These are phyloP conservation scores for Orchesella cincta DNA, from an alignment of 1,140 invertebrate genomes.

Conservation along the genomic window DNA sequence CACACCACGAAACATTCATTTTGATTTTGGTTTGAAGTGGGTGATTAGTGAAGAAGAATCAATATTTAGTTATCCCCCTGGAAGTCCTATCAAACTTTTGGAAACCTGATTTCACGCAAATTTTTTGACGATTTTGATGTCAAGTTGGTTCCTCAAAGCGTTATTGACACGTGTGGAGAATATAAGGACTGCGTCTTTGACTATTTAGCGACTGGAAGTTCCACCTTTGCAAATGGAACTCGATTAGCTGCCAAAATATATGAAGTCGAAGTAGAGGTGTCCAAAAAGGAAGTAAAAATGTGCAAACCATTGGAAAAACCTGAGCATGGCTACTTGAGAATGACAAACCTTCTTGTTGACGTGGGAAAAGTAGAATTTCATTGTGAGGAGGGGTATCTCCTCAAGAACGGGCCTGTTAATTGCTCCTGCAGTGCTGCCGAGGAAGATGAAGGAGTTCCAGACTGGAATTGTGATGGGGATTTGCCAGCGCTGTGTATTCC, in stretches of 20 bases:
- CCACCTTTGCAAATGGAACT: neutral
- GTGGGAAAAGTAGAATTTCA: neutral
- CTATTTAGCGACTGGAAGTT: slow-evolving; percentile 23
- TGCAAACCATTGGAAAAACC: too few relatives aligned
- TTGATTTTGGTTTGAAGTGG: slow-evolving; percentile 9
- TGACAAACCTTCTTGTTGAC: neutral
- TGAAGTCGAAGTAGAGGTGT: too few relatives aligned
- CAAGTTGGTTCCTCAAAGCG: neutral
- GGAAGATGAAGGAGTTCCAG: too few relatives aligned
- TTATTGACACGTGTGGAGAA: neutral
- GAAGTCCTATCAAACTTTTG: slow-evolving; percentile 7
- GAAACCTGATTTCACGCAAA: neutral
- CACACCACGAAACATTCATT: neutral
- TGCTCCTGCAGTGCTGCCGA: neutral
- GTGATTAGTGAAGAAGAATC: neutral
- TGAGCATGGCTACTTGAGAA: too few relatives aligned
- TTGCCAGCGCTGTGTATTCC: too few relatives aligned
- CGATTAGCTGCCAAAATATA: too few relatives aligned
- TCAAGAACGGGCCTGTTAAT: neutral
- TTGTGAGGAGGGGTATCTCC: neutral
- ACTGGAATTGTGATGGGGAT: neutral
- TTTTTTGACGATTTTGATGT: neutral
- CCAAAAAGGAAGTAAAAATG: too few relatives aligned
- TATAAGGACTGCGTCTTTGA: slow-evolving; percentile 20
- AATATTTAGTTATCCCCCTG: slow-evolving; percentile 16